Percentiles rank a stretch among this genome's conserved stretches.
phyloP scores from a whole-genome alignment of 1,140 invertebrate species.

The Brachionus asplanchnoidis region DNA sequence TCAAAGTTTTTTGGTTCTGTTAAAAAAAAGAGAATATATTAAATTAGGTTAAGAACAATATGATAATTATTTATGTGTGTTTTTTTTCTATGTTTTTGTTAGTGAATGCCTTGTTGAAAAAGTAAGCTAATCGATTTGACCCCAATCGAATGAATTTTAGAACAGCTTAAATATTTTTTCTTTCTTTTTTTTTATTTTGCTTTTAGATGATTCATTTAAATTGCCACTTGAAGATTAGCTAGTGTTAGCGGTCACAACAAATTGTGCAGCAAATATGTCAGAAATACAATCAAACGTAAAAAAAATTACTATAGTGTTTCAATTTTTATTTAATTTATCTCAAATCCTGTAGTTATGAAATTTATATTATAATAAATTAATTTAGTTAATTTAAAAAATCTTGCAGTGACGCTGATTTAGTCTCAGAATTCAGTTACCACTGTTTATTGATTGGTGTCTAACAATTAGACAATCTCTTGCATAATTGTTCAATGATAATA shows the following conservation, averaged over 20 bases:
- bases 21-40: background rate
- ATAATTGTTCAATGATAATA: background rate
- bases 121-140: constrained; percentile 15
- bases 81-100: too few species aligned
- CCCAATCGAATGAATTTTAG: background rate
- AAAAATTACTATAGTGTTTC: background rate
- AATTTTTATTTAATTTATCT: background rate
- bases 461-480: too few species aligned
- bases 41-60: constrained; percentile 32
- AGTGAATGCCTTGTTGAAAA: background rate
- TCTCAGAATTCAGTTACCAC: background rate
- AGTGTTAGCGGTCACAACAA: background rate
- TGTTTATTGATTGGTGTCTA: background rate
- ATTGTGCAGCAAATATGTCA: background rate
- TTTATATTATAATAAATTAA: background rate
- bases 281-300: background rate
- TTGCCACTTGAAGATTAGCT: background rate
- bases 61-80: constrained; percentile 12
- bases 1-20: background rate
- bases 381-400: background rate
- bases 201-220: background rate
- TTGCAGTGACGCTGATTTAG: background rate
- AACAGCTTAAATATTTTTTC: background rate
- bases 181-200: background rate
- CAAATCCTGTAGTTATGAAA: background rate